Conservation (phyloP, 1,140 invertebrate species). For the Bombus pyrosoma region DNA sequence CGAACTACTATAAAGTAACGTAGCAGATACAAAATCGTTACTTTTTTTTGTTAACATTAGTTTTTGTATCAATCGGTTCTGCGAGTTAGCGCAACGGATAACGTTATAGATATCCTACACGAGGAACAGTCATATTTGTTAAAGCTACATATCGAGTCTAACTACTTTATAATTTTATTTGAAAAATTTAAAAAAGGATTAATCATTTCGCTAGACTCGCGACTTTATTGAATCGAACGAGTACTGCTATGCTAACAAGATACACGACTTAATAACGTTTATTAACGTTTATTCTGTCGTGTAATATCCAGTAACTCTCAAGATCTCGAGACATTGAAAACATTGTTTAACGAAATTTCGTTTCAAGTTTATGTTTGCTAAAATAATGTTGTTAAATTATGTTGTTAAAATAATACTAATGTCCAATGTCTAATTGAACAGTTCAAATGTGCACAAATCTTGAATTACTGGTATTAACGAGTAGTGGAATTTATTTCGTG, state of each 20-base stretch:
- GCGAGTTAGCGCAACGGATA: too few relatives aligned
- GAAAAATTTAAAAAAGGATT: too few relatives aligned
- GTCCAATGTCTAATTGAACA: too few relatives aligned
- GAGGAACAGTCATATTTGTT: background rate
- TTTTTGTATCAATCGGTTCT: background rate
- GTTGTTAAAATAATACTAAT: too few relatives aligned
- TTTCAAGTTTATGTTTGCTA: background rate
- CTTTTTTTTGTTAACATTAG: too few relatives aligned
- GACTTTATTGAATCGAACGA: background rate
- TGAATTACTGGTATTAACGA: background rate
- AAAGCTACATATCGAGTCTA: background rate
- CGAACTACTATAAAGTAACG: too few relatives aligned
- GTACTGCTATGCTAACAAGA: background rate
- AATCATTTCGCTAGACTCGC: background rate
- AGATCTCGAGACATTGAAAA: background rate
- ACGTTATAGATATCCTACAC: background rate
- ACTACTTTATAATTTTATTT: background rate
- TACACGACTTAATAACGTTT: rapidly evolving
- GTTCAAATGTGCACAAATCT: background rate
- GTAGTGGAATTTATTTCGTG: background rate
- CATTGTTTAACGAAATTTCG: background rate
- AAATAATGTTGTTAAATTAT: too few relatives aligned
- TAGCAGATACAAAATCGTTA: too few relatives aligned
- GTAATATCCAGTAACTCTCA: background rate
- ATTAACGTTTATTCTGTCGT: background rate